phyloP scores from a whole-genome alignment of 2,888 invertebrate genomes.

The Acanthosepion esculentum region DNA sequence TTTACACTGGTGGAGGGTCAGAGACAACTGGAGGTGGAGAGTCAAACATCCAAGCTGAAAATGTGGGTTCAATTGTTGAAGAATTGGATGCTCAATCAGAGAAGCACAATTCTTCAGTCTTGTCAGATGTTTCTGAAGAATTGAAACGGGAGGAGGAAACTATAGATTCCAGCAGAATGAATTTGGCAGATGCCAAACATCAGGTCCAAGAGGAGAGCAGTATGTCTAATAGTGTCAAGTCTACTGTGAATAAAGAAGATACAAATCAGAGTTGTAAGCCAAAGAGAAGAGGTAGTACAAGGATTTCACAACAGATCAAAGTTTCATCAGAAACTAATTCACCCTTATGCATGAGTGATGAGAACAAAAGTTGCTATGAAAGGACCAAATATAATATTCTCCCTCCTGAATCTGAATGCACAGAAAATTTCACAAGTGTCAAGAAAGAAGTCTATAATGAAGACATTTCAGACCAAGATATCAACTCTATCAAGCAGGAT shows the following conservation, averaged over 20 bases:
- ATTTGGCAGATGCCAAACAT: background rate
- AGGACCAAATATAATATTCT: background rate
- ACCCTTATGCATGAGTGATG: background rate
- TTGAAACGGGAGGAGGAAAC: background rate
- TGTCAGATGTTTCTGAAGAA: background rate
- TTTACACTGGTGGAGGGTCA: background rate
- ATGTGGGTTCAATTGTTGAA: background rate
- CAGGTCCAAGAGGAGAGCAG: background rate
- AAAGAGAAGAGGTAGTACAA: slow-evolving; percentile 1
- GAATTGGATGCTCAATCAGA: background rate
- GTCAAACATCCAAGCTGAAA: background rate
- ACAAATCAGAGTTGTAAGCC: background rate
- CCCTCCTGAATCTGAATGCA: slow-evolving; percentile 51
- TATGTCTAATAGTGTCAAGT: background rate
- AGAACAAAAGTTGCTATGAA: slow-evolving; percentile 39
- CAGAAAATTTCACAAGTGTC: slow-evolving; percentile 51
- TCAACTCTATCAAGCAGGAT: slow-evolving; percentile 48
- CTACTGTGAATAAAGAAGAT: slow-evolving; percentile 41
- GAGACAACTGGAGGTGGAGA: background rate
- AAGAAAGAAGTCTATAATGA: slow-evolving; percentile 50
- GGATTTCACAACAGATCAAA: slow-evolving; percentile 24
- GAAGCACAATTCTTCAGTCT: background rate
- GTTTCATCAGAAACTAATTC: background rate
- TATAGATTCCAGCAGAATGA: background rate
- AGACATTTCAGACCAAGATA: slow-evolving; percentile 37